A percentile compares a stretch with the other conserved stretches of the same genome.
These are phyloP conservation scores for Ooceraea biroi DNA, from an alignment of 1,140 invertebrate genomes.

Conservation along the genomic window DNA sequence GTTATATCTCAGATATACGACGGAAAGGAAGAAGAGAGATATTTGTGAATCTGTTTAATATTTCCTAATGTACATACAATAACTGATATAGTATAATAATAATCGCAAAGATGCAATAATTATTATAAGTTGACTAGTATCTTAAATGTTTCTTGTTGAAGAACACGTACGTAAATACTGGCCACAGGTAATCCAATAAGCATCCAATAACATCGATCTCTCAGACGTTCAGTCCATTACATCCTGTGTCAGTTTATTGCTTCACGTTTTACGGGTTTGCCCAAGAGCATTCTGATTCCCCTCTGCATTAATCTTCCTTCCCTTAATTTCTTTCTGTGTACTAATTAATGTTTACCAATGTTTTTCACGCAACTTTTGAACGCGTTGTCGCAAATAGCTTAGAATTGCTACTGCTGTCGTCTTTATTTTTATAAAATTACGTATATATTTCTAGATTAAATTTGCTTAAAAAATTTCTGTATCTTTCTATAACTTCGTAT, in stretches of 20 bases:
- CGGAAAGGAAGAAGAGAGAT: neutral
- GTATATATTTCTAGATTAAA: neutral
- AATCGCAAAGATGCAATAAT: no score
- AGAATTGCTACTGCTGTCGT: neutral
- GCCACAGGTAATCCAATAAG: slow-evolving; percentile 78
- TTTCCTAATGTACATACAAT: neutral
- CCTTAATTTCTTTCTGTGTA: slow-evolving; percentile 73
- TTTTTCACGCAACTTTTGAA: slow-evolving; percentile 35
- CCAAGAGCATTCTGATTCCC: slow-evolving; percentile 73
- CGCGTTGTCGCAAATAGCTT: neutral
- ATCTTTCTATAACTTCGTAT: neutral
- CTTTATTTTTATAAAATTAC: neutral
- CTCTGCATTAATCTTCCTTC: slow-evolving; percentile 65
- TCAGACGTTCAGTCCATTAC: slow-evolving; percentile 83
- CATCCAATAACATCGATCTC: slow-evolving; percentile 78
- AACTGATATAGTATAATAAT: slow-evolving; percentile 23
- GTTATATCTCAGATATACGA: no score
- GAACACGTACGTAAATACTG: slow-evolving; percentile 45
- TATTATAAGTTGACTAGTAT: no score
- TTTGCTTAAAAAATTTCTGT: neutral
- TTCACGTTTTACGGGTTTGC: slow-evolving; percentile 82
- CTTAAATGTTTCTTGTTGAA: no score
- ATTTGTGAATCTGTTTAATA: neutral
- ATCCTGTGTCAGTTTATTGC: slow-evolving; percentile 84
- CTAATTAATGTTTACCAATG: slow-evolving; percentile 66